A percentile compares a stretch with the other conserved stretches of the same genome.
Conservation (phyloP, 2,888 invertebrate species). For the Aelia acuminata region DNA sequence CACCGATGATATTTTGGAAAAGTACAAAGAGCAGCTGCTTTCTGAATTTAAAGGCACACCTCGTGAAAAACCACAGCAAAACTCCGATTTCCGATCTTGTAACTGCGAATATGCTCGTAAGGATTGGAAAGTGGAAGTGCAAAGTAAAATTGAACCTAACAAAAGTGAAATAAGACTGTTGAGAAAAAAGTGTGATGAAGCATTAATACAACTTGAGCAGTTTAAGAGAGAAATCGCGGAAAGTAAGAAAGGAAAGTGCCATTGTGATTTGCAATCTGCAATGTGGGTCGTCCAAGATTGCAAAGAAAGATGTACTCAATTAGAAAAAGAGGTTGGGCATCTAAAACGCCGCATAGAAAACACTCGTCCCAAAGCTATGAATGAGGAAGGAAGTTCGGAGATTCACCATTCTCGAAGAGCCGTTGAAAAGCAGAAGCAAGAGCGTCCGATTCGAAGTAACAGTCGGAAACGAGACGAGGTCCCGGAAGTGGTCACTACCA, state of each 20-base stretch:
- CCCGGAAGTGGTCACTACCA: neutral
- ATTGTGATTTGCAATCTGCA: neutral
- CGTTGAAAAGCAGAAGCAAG: neutral
- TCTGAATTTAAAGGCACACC: neutral
- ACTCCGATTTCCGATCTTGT: neutral
- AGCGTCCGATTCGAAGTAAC: neutral
- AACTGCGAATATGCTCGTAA: neutral
- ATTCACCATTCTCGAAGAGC: neutral
- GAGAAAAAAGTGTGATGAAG: neutral
- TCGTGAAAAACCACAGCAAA: neutral
- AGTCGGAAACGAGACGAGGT: neutral
- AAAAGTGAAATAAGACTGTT: neutral
- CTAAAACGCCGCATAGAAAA: neutral
- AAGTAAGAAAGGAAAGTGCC: neutral
- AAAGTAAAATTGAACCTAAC: neutral
- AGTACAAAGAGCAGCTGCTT: neutral
- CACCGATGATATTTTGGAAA: neutral
- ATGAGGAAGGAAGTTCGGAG: neutral
- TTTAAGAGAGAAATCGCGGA: neutral
- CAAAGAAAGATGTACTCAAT: neutral
- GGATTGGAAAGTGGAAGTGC: neutral
- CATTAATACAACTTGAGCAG: neutral
- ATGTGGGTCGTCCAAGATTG: neutral
- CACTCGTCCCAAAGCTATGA: neutral
- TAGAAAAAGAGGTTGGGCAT: neutral